These are phyloP conservation scores for Cydia fagiglandana DNA, from an alignment of 1,140 invertebrate genomes.

Conservation along the genomic window DNA sequence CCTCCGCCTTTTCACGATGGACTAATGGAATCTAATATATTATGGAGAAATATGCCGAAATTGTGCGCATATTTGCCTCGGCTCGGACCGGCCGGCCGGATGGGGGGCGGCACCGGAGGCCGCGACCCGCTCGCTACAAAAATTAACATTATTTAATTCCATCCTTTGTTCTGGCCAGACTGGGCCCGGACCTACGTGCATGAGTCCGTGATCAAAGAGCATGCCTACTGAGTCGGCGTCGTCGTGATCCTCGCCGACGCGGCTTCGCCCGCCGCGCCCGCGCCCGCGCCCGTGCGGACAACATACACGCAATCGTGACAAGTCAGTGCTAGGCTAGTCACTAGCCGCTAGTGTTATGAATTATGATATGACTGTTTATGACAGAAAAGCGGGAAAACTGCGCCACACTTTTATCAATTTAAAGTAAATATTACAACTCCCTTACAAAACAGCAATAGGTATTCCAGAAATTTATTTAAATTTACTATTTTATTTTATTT, in stretches of 20 bases:
- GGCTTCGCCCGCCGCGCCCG: too few species aligned
- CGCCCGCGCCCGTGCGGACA: too few species aligned
- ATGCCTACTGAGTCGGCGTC: not conserved
- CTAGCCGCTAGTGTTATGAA: too few species aligned
- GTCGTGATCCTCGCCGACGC: not conserved
- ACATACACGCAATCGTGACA: too few species aligned
- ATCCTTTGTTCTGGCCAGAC: constrained; percentile 7
- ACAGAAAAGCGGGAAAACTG: too few species aligned
- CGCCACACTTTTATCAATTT: too few species aligned
- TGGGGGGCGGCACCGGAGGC: not conserved
- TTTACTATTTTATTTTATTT: too few species aligned
- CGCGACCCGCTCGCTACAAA: not conserved
- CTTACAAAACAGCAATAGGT: too few species aligned
- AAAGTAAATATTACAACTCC: too few species aligned
- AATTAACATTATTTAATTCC: constrained; percentile 17
- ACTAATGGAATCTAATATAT: constrained; percentile 8
- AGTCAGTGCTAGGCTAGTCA: too few species aligned
- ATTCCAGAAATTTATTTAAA: too few species aligned
- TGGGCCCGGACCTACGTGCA: not conserved
- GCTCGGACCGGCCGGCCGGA: not conserved
- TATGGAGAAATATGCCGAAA: not conserved
- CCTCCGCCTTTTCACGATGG: not conserved
- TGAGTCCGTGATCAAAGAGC: not conserved
- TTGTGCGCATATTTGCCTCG: constrained; percentile 5
- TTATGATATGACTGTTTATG: too few species aligned